These are phyloP conservation scores for Plagodis pulveraria DNA, from an alignment of 2,888 invertebrate genomes.

Conservation along the genomic window DNA sequence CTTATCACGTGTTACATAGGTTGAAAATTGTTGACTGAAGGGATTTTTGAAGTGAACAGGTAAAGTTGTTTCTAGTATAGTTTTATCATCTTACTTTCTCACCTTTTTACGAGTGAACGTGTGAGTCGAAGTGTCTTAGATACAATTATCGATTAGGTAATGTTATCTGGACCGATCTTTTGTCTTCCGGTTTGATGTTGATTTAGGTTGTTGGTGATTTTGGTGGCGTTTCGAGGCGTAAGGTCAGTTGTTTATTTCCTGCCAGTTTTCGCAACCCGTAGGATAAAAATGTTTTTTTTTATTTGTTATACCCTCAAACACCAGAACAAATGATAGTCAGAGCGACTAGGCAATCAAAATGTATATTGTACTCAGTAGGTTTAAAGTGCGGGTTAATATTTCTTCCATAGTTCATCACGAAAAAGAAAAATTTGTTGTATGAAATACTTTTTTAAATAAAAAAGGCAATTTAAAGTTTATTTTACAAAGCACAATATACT, in stretches of 20 bases:
- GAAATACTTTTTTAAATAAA: no score
- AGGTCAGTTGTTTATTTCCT: constrained; percentile 55
- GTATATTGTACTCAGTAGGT: no score
- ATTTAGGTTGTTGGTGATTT: constrained; percentile 71
- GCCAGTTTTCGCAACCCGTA: constrained; percentile 46
- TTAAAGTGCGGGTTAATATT: no score
- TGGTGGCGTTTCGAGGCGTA: constrained; percentile 58
- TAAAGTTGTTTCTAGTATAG: constrained; percentile 55
- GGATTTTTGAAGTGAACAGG: background rate
- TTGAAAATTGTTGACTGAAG: constrained; percentile 30
- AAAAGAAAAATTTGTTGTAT: no score
- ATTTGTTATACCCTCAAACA: background rate
- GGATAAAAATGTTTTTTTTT: constrained; percentile 4
- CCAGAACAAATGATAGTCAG: no score
- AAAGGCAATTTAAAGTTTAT: no score
- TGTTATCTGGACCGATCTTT: constrained; percentile 78
- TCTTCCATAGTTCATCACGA: no score
- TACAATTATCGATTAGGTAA: constrained; percentile 85
- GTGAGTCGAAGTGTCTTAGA: constrained; percentile 82
- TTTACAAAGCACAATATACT: no score
- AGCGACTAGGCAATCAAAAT: background rate
- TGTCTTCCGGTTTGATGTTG: constrained; percentile 83
- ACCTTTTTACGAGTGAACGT: constrained; percentile 82
- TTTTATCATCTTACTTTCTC: constrained; percentile 83
- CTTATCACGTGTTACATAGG: constrained; percentile 26